These are phyloP conservation scores for Jacana jacana DNA, from an alignment of 2,113 vertebrate genomes.

Conservation along the genomic window DNA sequence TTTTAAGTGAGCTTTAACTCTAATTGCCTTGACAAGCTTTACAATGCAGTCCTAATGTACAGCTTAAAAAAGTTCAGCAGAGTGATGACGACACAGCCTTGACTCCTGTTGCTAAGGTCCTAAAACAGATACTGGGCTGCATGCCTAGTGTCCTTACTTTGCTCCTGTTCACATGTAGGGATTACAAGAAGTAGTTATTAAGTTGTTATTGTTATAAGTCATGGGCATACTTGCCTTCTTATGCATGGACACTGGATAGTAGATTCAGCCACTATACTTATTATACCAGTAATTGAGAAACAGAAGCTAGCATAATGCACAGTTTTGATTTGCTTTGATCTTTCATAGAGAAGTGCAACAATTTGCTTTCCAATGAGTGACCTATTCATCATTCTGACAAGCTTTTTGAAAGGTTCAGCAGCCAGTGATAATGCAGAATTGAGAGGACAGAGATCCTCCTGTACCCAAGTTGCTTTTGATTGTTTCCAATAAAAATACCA, in stretches of 20 bases:
- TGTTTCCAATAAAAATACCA: background rate
- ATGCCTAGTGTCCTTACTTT: background rate
- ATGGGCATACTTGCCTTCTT: background rate
- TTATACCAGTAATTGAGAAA: background rate
- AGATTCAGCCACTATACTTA: background rate
- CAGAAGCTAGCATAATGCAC: background rate
- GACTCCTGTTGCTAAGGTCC: background rate
- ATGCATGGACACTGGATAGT: rapidly evolving
- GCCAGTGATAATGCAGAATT: background rate
- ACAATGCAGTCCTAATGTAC: slow-evolving; percentile 41
- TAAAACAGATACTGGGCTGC: background rate
- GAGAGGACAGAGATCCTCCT: background rate
- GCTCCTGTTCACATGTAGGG: background rate
- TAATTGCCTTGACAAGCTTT: slow-evolving; percentile 40
- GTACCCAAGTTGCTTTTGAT: background rate
- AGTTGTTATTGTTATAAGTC: too few species aligned
- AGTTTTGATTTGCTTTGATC: background rate
- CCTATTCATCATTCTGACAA: background rate
- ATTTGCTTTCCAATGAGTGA: background rate
- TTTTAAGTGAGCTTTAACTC: slow-evolving; percentile 35
- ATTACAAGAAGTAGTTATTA: background rate
- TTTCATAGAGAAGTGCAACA: background rate
- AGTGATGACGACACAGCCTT: background rate
- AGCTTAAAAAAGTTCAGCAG: slow-evolving; percentile 3
- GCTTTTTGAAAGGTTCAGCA: background rate